Percentiles rank a stretch among this genome's conserved stretches.
Conservation (phyloP, 2,113 vertebrate genomes). For the Seriola rivoliana region DNA sequence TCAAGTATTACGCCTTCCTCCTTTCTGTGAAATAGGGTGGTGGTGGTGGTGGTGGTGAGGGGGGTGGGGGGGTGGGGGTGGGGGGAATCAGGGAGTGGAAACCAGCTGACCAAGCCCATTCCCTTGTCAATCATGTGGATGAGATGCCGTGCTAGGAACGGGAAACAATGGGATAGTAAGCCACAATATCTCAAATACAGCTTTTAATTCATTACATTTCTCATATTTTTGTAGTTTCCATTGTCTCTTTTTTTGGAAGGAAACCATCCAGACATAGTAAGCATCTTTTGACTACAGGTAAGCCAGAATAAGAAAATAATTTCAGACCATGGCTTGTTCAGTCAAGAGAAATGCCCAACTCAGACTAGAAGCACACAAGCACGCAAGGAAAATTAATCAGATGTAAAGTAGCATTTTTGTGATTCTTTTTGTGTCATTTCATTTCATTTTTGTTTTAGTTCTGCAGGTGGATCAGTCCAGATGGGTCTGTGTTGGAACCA, state of each 20-base stretch:
- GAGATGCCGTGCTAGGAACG: slow-evolving; percentile 82
- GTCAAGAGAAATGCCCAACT: slow-evolving; percentile 88
- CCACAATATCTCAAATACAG: slow-evolving; percentile 89
- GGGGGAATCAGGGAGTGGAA: slow-evolving; percentile 79
- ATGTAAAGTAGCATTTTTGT: slow-evolving; percentile 86
- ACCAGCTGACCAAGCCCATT: slow-evolving; percentile 86
- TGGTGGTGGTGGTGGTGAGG: slow-evolving; percentile 49
- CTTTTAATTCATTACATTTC: slow-evolving; percentile 79
- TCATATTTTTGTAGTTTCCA: slow-evolving; percentile 70
- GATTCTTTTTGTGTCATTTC: slow-evolving; percentile 70
- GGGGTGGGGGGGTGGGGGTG: slow-evolving; percentile 15
- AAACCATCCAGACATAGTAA: slow-evolving; percentile 85
- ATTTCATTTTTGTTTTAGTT: slow-evolving; percentile 76
- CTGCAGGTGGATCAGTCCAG: slow-evolving; percentile 87
- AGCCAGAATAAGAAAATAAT: slow-evolving; percentile 85
- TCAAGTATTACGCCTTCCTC: slow-evolving; percentile 88
- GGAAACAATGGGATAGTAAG: slow-evolving; percentile 85
- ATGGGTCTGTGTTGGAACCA: slow-evolving; percentile 85
- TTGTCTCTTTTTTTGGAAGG: slow-evolving; percentile 63
- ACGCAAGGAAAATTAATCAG: slow-evolving; percentile 83
- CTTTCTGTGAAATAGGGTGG: slow-evolving; percentile 74
- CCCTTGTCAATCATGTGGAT: slow-evolving; percentile 85
- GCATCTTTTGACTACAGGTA: slow-evolving; percentile 85
- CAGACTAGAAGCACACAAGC: slow-evolving; percentile 94
- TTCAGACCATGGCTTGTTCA: slow-evolving; percentile 86